Evolutionary conservation across 2,113 vertebrate species (phyloP).

Genomic region (Nannobrachium achirus): DNA sequence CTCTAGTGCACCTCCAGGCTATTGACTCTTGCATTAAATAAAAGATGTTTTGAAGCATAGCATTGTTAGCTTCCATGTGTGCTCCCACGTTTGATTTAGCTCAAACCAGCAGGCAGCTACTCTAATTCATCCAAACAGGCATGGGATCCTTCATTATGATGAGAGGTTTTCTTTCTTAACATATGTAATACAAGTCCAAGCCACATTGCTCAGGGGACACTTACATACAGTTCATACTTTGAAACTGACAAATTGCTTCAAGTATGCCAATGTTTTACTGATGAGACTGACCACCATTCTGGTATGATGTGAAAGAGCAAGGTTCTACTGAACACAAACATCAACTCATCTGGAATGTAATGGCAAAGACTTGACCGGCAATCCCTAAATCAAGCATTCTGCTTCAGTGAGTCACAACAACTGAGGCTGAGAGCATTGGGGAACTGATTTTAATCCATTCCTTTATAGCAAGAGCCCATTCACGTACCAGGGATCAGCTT

Average conservation of each 20-base stretch:
- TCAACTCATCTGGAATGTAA: conserved; percentile 35
- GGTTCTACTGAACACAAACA: not conserved
- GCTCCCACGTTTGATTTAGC: too few species aligned
- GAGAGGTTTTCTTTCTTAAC: too few species aligned
- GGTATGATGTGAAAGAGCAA: not conserved
- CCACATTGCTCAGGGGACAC: too few species aligned
- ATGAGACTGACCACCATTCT: not conserved
- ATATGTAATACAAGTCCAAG: too few species aligned
- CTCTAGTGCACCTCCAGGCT: too few species aligned
- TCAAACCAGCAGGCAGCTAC: too few species aligned
- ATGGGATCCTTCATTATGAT: not conserved
- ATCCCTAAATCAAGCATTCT: not conserved
- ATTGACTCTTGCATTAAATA: too few species aligned
- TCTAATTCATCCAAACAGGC: not conserved
- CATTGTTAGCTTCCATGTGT: not conserved
- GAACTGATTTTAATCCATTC: conserved; percentile 26
- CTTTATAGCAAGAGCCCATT: conserved; percentile 2
- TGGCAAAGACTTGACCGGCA: not conserved
- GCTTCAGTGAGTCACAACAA: conserved; percentile 15
- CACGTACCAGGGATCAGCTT: not conserved
- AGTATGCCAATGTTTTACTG: too few species aligned
- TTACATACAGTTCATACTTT: too few species aligned
- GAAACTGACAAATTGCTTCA: too few species aligned
- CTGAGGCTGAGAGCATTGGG: not conserved
- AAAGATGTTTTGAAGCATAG: not conserved